phyloP scores from a whole-genome alignment of 2,888 invertebrate species.

The Cerastoderma edule region DNA sequence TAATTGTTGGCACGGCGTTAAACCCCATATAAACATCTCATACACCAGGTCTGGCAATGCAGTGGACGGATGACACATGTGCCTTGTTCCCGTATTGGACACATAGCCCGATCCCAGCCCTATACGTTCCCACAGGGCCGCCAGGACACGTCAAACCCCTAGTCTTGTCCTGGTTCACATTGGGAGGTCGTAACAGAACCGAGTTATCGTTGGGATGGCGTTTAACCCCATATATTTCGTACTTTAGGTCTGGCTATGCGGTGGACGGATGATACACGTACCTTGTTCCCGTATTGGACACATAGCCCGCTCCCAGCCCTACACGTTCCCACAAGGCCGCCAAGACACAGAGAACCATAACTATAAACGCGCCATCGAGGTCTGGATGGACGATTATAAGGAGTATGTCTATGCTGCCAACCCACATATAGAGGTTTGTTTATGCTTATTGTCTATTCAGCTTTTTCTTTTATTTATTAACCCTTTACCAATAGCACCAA shows the following conservation, averaged over 20 bases:
- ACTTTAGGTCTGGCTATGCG: slow-evolving; percentile 78
- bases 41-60: slow-evolving; percentile 72
- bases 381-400: slow-evolving; percentile 74
- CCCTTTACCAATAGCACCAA: too few species aligned
- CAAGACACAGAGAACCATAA: slow-evolving; percentile 69
- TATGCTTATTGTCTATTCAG: too few species aligned
- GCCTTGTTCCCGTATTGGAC: slow-evolving; percentile 66
- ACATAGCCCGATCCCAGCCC: slow-evolving; percentile 76
- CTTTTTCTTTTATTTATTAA: too few species aligned
- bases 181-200: not conserved
- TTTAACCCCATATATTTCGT: not conserved
- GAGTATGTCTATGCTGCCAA: slow-evolving; percentile 66
- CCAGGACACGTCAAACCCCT: too few species aligned
- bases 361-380: slow-evolving; percentile 76
- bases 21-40: not conserved
- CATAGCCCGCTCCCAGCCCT: slow-evolving; percentile 77
- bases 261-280: slow-evolving; percentile 76
- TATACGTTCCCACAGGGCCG: slow-evolving; percentile 69
- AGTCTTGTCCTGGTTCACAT: too few species aligned
- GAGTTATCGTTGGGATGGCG: not conserved
- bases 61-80: slow-evolving; percentile 76
- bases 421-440: slow-evolving; percentile 66
- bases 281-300: slow-evolving; percentile 80
- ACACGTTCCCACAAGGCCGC: slow-evolving; percentile 74
- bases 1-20: not conserved